Evolutionary conservation across 2,888 invertebrate genomes (phyloP).

Genomic region (Rhopalosiphum nymphaeae): DNA sequence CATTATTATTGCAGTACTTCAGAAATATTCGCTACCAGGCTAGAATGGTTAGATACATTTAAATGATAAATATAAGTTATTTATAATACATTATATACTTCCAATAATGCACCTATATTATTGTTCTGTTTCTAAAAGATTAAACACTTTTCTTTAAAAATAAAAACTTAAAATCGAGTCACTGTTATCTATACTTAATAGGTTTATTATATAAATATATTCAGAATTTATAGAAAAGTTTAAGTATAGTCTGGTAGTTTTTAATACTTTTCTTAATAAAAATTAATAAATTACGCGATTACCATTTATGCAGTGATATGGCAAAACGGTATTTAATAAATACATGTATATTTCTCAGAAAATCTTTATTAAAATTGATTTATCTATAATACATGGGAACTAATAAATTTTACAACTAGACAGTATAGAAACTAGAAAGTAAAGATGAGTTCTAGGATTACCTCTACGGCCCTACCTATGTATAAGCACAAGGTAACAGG

Average conservation of each 20-base stretch:
- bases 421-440: constrained; percentile 22
- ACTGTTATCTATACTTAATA: not conserved
- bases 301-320: not conserved
- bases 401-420: not conserved
- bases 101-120: not conserved
- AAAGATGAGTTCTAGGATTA: constrained; percentile 10
- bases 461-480: not conserved
- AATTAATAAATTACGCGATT: not conserved
- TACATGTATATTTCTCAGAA: constrained; percentile 1
- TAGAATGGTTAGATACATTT: not conserved
- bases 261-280: not conserved
- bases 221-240: not conserved
- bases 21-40: not conserved
- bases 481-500: not conserved
- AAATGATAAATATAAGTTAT: not conserved
- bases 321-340: not conserved
- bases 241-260: not conserved
- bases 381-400: not conserved
- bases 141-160: not conserved
- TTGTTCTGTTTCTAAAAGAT: not conserved
- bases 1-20: not conserved
- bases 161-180: not conserved
- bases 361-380: constrained; percentile 15
- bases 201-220: not conserved
- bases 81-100: not conserved